Percentiles rank a stretch among this genome's conserved stretches.
Conservation (phyloP, 2,888 invertebrate genomes). For the Coleophora flavipennella region DNA sequence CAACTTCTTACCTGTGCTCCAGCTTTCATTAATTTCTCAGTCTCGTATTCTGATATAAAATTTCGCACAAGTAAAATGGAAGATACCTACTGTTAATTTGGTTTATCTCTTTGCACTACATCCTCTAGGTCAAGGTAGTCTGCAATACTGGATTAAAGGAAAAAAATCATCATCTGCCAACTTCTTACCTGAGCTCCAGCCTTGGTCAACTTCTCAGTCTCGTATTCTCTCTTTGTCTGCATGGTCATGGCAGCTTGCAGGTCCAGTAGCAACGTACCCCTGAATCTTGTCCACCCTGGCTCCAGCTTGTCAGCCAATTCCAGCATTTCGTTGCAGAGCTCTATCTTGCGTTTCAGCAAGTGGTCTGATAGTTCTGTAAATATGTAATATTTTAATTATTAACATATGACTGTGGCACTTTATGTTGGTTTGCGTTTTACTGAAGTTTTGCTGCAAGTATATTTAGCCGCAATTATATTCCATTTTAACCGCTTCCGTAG, state of each 20-base stretch:
- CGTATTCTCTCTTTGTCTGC: constrained; percentile 70
- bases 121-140: no score
- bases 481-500: no score
- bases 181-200: constrained; percentile 70
- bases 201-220: constrained; percentile 64
- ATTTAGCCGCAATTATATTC: no score
- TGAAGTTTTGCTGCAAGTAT: no score
- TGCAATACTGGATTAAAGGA: no score
- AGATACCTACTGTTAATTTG: no score
- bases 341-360: constrained; percentile 73
- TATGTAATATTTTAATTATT: background rate
- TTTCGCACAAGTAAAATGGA: no score
- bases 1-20: constrained; percentile 72
- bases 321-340: constrained; percentile 78
- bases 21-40: constrained; percentile 64
- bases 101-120: no score
- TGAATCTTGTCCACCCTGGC: constrained; percentile 76
- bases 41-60: constrained; percentile 65
- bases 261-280: constrained; percentile 77
- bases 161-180: no score
- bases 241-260: constrained; percentile 75
- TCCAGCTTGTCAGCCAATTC: constrained; percentile 75
- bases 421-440: no score
- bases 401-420: no score
- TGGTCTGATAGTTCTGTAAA: constrained; percentile 70